Base-by-base conservation (phyloP, 53 echinoderm and acorn worm species). In the Actinopyga echinites region DNA sequence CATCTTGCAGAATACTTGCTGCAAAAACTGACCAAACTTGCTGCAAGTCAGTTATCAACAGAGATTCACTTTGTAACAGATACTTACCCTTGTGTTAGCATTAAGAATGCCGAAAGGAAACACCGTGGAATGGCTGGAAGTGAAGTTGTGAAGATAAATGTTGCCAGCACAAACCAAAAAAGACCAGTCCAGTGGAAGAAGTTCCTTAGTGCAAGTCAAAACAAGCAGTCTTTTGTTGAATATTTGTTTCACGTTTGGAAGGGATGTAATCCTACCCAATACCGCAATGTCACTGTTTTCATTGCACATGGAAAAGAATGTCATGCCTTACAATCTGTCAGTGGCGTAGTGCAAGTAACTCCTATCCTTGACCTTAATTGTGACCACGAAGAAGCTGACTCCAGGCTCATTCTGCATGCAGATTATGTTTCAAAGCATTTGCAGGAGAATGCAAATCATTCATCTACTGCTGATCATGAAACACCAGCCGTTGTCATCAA, bases 61-160 rank as follows among this genome's bases (percentile, higher is more conserved):
- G 23, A 40, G 30, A 57, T 89, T 36, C 84, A 89, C 64, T 87
- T 89, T 54, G 89, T 88, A 32, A 75, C 35, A 63, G 88, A 88
- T 56, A 83, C 55, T 23, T 88, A 88, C 43, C 57, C 7, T 23
- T 23, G 24, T 5, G 2, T 44, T 43, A 71, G 60, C 53, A 88
- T 88, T 2, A 88, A 88, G 33, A 74, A 73, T 84, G 40, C 83
- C n/a, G 87, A 87, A 53, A 68, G 88, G 73, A 63, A 60, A 42
- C 66, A 74, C 56, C 82, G 83, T 30, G 84, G 55, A 44, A 21
- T 56, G 30, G 54, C 30, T 45, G 84, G 84, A 49, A 29, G 33
- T 22, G 10, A 59, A 26, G 59, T 40, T 40, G 40, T 5, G 40
- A 40, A 40, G 28, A 26, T 59, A 26, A 8, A 59, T 59, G 28